Percentiles rank a stretch among this genome's conserved stretches.
phyloP scores from a whole-genome alignment of 2,797 vertebrate genomes.

The Picus viridis region DNA sequence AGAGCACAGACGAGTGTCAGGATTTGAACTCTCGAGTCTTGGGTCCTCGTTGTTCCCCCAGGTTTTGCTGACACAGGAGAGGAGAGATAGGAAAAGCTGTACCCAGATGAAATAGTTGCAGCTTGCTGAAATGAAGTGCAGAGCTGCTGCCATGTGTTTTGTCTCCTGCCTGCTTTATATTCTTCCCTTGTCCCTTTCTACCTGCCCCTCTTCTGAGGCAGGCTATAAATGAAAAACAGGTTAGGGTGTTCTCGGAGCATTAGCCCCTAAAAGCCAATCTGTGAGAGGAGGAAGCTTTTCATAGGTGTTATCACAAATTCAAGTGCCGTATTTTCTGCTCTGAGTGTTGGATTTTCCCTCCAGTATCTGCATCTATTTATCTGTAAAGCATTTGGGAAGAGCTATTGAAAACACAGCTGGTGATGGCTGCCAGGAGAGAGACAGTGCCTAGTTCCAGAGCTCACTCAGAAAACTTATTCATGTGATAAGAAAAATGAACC shows the following conservation, averaged over 20 bases:
- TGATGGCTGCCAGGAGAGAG: not conserved
- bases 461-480: not conserved
- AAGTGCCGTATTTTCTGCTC: not conserved
- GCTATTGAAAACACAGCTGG: conserved; percentile 28
- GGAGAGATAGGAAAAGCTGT: not conserved
- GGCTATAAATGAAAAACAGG: not conserved
- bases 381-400: not conserved
- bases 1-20: not conserved
- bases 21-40: not conserved
- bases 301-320: not conserved
- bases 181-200: not conserved
- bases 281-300: not conserved
- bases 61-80: not conserved
- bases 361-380: not conserved
- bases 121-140: not conserved
- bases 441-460: not conserved
- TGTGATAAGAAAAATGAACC: not conserved
- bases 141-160: not conserved
- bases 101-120: not conserved
- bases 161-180: not conserved
- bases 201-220: not conserved
- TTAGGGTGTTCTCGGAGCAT: not conserved
- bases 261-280: not conserved
- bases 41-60: not conserved
- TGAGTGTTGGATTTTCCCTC: not conserved